Evolutionary conservation across 2,797 vertebrate species (phyloP), one percentile per base, ranked within the genome.

Genomic region (Leptodactylus fallax): DNA sequence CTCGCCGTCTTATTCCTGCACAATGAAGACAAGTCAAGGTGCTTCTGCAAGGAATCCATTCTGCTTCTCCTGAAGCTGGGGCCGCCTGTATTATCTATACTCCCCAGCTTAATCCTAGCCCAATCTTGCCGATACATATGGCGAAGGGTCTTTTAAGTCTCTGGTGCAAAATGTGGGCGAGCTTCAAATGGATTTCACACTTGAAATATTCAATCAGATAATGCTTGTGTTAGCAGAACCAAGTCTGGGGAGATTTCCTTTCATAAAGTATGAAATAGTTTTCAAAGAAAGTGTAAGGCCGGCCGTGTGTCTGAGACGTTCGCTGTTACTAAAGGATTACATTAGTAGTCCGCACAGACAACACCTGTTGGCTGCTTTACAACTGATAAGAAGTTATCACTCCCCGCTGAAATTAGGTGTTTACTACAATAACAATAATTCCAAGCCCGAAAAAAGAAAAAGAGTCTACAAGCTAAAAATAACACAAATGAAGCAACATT

Each of bases 191-290:
- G 76, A 90, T 89, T 81, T 90, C 86, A 89, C 91, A 93, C 94
- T 90, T 94, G 90, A 95, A 95, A 94, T 93, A 94, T 93, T 95
- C 93, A 92, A 91, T 94, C 92, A 94, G 93, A 94, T 94, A 94
- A 93, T 91, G 88, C 90, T 88, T 90, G 91, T 86, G 91, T 92
- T 90, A 92, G 92, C 93, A 94, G 94, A 95, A 94, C 91, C 90
- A 93, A 94, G 92, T 88, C 92, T 92, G 92, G 56, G 81, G 92
- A 94, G 91, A 90, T 93, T 94, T 92, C 92, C 91, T 93, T 94
- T 93, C 90, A 90, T 92, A 79, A 87, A 94, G 90, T 91, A 93
- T 91, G 93, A 94, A 95, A 94, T 93, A 93, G 91, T 95, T 93
- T 92, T 92, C 91, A 93, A 87, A 93, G 92, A 91, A n/a, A 91